Percentiles rank a stretch among this genome's conserved stretches.
Evolutionary conservation across 2,888 invertebrate genomes (phyloP).

Genomic region (Diaprepes abbreviatus): DNA sequence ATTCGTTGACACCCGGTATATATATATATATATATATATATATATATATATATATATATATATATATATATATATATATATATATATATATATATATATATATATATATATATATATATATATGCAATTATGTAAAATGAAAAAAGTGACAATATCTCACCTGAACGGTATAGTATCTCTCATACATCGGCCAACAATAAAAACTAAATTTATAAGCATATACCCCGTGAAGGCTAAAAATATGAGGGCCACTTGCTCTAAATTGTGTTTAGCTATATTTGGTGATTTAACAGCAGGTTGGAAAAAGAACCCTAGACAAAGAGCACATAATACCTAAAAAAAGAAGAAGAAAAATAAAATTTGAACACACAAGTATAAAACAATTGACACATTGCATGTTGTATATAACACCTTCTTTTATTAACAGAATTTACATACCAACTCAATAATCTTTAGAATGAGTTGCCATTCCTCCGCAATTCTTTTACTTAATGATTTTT

Average conservation of each 20-base stretch:
- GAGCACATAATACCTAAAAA: conserved; percentile 36
- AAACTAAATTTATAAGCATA: conserved; percentile 75
- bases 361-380: too few relatives aligned
- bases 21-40: too few relatives aligned
- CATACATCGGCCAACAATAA: conserved; percentile 73
- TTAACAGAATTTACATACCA: conserved; percentile 30
- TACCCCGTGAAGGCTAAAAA: conserved; percentile 78
- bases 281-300: conserved; percentile 38
- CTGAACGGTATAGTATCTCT: conserved; percentile 78
- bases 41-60: too few relatives aligned
- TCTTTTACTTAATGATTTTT: conserved; percentile 12
- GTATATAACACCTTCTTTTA: too few relatives aligned
- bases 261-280: conserved; percentile 60
- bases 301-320: conserved; percentile 41
- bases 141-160: conserved; percentile 36
- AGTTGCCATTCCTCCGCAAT: conserved; percentile 44
- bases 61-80: too few relatives aligned
- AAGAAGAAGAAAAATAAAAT: not conserved
- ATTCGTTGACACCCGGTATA: too few relatives aligned
- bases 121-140: too few relatives aligned
- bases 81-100: too few relatives aligned
- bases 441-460: conserved; percentile 44
- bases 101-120: too few relatives aligned
- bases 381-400: too few relatives aligned
- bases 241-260: conserved; percentile 75